Evolutionary conservation across 2,113 vertebrate species (phyloP), one percentile per base, ranked within the genome.

Genomic region (Zosterops lateralis): DNA sequence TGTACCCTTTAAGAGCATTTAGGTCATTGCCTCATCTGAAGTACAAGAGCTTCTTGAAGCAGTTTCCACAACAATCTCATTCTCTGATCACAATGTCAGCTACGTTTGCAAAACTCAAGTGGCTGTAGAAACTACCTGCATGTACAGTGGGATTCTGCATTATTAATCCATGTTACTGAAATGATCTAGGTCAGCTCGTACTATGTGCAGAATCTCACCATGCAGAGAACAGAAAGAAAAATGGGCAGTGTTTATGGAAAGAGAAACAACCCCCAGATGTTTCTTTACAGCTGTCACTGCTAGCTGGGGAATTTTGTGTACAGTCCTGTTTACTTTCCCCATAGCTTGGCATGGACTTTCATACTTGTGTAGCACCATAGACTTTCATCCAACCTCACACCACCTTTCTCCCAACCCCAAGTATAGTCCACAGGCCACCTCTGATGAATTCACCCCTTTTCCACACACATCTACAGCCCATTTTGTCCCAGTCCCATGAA

Each of bases 1-100:
- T 61, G 57, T 67, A 71, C 70, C 38, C 40, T 91, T 81, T 38
- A 56, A 81, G 40, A 81, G 5, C 65, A 61, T 67, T 93, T 90
- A 89, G 83, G 73, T 92, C 91, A 92, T 86, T 91, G 80, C 91
- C 26, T 87, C 31, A 38, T 40, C 38, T 66, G 54, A 92, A 91
- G 54, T 54, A 5, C 45, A 68, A 90, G 76, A 92, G 51, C 19
- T 74, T 83, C 84, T 81, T 78, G 70, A 86, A 83, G 34, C 31
- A 76, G 32, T 83, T 93, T 91, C 47, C 51, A 70, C 58, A 72
- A 50, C 76, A 92, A 68, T 84, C 70, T 81, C 12, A 3, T 89
- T 90, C 65, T 65, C 65, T 1, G 1, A 61, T 91, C 80, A 90
- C 7, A 1, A 24, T 28, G 58, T 90, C 67, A 92, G 72, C 77